These are phyloP conservation scores for Papilio dardanus DNA, from an alignment of 1,140 invertebrate species.

Conservation along the genomic window DNA sequence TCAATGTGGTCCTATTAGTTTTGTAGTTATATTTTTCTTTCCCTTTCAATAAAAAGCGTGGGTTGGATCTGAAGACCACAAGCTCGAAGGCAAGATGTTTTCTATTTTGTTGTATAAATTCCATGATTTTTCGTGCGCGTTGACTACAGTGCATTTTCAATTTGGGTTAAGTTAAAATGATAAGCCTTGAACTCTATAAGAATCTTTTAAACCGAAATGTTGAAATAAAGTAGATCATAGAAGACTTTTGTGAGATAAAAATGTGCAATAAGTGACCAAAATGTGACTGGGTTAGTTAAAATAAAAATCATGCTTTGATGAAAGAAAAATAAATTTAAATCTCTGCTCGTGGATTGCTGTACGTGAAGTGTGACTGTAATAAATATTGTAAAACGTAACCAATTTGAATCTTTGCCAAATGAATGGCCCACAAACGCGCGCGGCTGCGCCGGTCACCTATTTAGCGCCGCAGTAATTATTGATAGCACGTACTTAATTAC, in stretches of 20 bases:
- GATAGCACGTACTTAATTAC: conserved; percentile 16
- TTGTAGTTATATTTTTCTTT: neutral
- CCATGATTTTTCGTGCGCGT: neutral
- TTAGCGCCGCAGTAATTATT: conserved; percentile 23
- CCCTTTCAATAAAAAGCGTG: neutral
- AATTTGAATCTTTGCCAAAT: conserved; percentile 27
- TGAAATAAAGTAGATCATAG: no score
- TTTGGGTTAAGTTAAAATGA: neutral
- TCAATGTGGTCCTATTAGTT: neutral
- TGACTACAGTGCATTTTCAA: neutral
- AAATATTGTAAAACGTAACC: conserved; percentile 22
- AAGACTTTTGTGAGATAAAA: neutral
- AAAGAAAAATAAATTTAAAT: neutral
- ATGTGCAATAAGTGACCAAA: neutral
- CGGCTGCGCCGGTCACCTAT: conserved; percentile 18
- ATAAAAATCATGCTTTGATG: neutral
- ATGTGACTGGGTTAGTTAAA: neutral
- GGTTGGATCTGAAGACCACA: neutral
- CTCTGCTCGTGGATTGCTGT: neutral
- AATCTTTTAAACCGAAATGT: neutral
- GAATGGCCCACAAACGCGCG: conserved; percentile 15
- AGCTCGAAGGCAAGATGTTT: neutral
- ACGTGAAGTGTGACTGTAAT: conserved; percentile 16
- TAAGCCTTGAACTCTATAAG: neutral
- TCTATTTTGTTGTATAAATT: neutral